Evolutionary conservation across 1,140 invertebrate genomes (phyloP).

Genomic region (Drosophila quadrilineata): DNA sequence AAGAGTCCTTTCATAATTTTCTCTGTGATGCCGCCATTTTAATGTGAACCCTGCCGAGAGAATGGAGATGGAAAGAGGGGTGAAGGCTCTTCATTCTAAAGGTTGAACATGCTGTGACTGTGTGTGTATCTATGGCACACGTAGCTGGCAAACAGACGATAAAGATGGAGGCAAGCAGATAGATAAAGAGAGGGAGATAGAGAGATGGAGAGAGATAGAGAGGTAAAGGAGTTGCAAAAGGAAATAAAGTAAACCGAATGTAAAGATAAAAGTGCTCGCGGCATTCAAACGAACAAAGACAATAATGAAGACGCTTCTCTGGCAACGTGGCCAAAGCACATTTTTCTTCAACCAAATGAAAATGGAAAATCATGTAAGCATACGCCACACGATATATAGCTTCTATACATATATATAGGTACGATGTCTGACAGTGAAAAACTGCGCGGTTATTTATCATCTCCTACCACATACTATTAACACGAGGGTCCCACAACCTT

Average conservation of each 20-base stretch:
- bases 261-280: constrained; percentile 68
- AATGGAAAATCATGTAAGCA: constrained; percentile 18
- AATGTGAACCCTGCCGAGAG: constrained; percentile 23
- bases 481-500: no score
- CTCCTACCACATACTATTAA: no score
- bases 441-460: constrained; percentile 20
- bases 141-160: constrained; percentile 49
- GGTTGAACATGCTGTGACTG: background rate
- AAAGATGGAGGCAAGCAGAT: constrained; percentile 51
- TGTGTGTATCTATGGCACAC: constrained; percentile 28
- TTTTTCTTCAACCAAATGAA: constrained; percentile 29
- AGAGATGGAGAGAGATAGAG: background rate
- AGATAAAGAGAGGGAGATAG: background rate
- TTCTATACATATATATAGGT: no score
- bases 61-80: background rate
- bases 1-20: constrained; percentile 60
- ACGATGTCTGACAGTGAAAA: no score
- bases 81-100: constrained; percentile 7
- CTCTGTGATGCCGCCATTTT: constrained; percentile 30
- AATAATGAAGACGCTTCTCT: constrained; percentile 47
- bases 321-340: constrained; percentile 13
- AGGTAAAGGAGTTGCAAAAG: constrained; percentile 16
- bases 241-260: constrained; percentile 72
- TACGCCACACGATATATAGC: background rate
- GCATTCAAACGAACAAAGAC: constrained; percentile 57